phyloP scores from a whole-genome alignment of 2,113 vertebrate genomes.

The human (Homo sapiens) region GRCh38 chr5:90513001-90513500 shows the following conservation, averaged over 20 bases:
- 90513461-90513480: constrained; percentile 10
- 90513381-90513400: constrained; percentile 28
- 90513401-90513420: constrained; percentile 26
- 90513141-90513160: constrained; percentile 9
- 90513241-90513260: not conserved
- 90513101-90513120: constrained; percentile 47
- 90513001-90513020: not conserved
- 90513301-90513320: not conserved
- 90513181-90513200: not conserved
- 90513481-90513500: not conserved
- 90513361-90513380: constrained; percentile 60
- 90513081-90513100: constrained; percentile 48
- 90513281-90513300: not conserved
- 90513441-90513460: not conserved
- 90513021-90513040: not conserved
- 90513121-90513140: not conserved
- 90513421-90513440: not conserved
- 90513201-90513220: constrained; percentile 20
- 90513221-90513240: constrained; percentile 7
- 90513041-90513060: constrained; percentile 72
- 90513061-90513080: constrained; percentile 44
- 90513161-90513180: constrained; percentile 68
- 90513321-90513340: constrained; percentile 33
- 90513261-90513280: not conserved
- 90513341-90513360: constrained; percentile 46